These are phyloP conservation scores for Cynopterus brachyotis DNA, from an alignment of 2,113 vertebrate species.

Conservation along the genomic window DNA sequence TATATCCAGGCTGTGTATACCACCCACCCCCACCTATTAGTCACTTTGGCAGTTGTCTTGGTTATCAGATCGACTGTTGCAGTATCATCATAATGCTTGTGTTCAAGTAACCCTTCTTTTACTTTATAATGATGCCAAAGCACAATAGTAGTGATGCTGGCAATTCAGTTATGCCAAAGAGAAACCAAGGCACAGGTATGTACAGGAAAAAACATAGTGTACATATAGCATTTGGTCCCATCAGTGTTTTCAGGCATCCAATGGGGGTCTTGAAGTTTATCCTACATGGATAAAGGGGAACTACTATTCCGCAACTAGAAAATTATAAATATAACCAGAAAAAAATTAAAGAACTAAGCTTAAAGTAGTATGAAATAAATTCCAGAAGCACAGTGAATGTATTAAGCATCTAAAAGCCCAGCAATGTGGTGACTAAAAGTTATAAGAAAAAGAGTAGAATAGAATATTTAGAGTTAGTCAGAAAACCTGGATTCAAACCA, in stretches of 20 bases:
- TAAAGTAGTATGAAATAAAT: neutral
- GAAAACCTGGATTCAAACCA: neutral
- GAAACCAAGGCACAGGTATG: neutral
- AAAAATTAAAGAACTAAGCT: neutral
- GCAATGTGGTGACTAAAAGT: neutral
- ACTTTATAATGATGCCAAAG: neutral
- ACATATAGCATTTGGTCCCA: neutral
- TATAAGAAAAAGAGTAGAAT: neutral
- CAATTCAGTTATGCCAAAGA: neutral
- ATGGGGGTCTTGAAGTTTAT: neutral
- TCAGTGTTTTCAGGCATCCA: neutral
- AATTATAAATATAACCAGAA: neutral
- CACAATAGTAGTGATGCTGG: neutral
- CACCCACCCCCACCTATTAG: neutral
- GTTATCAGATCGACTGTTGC: neutral
- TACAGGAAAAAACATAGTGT: neutral
- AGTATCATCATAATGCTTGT: too few relatives aligned
- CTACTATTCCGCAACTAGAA: neutral
- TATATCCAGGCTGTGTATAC: neutral
- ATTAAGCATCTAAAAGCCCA: neutral
- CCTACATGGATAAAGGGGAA: neutral
- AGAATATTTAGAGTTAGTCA: neutral
- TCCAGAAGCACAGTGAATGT: neutral
- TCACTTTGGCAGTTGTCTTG: neutral
- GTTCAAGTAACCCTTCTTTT: neutral